Conservation (phyloP, 2,113 vertebrate genomes). For the Bambusicola thoracicus region DNA sequence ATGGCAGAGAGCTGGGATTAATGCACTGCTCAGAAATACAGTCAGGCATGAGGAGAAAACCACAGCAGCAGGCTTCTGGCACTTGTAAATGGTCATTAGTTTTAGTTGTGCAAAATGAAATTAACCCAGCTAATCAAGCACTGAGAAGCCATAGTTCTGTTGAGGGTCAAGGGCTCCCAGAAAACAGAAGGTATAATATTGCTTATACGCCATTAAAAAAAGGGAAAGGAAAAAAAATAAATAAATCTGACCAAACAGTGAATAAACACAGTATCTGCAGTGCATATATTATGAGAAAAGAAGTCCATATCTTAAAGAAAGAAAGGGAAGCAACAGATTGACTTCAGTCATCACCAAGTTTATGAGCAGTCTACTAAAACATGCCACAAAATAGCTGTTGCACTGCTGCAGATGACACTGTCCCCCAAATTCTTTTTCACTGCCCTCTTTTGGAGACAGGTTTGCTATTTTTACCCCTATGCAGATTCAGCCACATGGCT, state of each 20-base stretch:
- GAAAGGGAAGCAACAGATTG: not conserved
- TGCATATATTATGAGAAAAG: not conserved
- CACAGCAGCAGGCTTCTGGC: not conserved
- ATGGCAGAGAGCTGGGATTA: conserved; percentile 44
- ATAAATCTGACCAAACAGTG: not conserved
- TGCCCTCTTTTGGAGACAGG: not conserved
- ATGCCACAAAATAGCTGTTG: not conserved
- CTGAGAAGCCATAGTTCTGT: not conserved
- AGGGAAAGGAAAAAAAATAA: fast-evolving
- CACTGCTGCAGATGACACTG: not conserved
- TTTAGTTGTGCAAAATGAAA: conserved; percentile 34
- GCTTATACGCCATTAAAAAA: not conserved
- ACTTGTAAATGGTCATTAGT: conserved; percentile 44
- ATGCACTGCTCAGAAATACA: not conserved
- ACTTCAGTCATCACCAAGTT: not conserved
- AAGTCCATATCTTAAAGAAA: not conserved
- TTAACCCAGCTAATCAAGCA: conserved; percentile 38
- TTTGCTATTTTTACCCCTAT: not conserved
- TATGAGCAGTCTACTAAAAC: not conserved
- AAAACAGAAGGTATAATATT: not conserved
- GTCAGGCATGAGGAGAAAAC: conserved; percentile 1
- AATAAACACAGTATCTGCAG: not conserved
- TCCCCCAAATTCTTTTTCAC: not conserved
- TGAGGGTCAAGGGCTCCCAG: not conserved
- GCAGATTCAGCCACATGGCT: not conserved